Evolutionary conservation across 1,140 invertebrate species (phyloP), one percentile per base, ranked within the genome.

Genomic region (Hirudo medicinalis): DNA sequence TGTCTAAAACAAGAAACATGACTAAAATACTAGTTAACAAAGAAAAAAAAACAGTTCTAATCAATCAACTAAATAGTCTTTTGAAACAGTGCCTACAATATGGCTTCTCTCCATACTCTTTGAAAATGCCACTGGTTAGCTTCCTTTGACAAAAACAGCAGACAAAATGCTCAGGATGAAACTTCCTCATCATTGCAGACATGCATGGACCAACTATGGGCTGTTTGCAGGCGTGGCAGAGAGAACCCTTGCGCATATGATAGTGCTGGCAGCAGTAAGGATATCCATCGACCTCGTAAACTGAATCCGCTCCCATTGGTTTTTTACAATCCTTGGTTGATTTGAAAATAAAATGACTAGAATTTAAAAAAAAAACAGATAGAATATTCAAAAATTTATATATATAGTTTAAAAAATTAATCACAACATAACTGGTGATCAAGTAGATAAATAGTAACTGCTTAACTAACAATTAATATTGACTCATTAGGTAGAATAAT

Each of bases 191-290:
- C 92, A 97, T 94, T 55, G 93, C 93, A 11, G 93, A 96, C 78
- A 97, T 93, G 80, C 93, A 97, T 25, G 92, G 89, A 74, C 93
- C 88, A 71, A 76, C 68, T 69, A 95, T 94, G 17, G 93, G 91
- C 79, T 94, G 93, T 78, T 93, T 91, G 79, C 94, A 97, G 57
- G 91, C 91, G 73, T 91, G 91, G 80, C 94, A 97, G 0, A 96
- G 84, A 0, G 92, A 94, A 49, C 93, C 94, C 25, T 91, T 85
- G 79, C 93, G 92, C 73, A 90, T 90, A 81, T 98, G 94, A 81
- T 97, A 98, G 82, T 98, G 95, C 4, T 92, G 95, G 82, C 98
- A 94, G 81, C 95, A 99, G 80, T 96, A 97, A 0, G 95, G 94
- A 74, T 91, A 86, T 29, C 94, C 94, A 80, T 97, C 93, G 80